A percentile compares a stretch with the other conserved stretches of the same genome.
phyloP scores from a whole-genome alignment of 1,140 invertebrate genomes.

The Pogonomyrmex californicus region DNA sequence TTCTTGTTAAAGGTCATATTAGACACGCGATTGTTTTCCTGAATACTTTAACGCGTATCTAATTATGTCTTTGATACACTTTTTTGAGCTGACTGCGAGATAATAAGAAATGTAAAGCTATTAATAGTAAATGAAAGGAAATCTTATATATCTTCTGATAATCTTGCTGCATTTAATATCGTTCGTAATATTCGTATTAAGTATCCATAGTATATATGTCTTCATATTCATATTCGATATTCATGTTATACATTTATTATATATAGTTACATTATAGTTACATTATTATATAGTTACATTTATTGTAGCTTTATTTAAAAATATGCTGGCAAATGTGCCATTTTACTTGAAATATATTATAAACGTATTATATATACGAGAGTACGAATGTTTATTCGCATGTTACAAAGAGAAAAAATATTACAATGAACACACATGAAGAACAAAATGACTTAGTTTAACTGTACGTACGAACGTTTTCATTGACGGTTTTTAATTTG shows the following conservation, averaged over 20 bases:
- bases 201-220: no score
- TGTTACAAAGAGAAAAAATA: constrained; percentile 23
- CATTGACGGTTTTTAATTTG: constrained; percentile 42
- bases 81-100: not conserved
- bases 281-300: not conserved
- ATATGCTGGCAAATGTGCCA: not conserved
- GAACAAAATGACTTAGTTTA: constrained; percentile 12
- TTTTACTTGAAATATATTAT: not conserved
- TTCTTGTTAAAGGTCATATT: constrained; percentile 13
- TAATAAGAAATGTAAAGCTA: not conserved
- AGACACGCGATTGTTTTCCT: constrained; percentile 11
- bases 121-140: not conserved
- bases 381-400: not conserved
- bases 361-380: not conserved
- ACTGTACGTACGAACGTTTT: constrained; percentile 32
- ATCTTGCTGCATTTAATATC: not conserved
- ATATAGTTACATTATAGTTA: no score
- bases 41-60: not conserved
- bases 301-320: not conserved
- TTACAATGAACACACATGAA: not conserved
- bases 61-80: constrained; percentile 14
- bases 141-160: not conserved
- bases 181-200: no score
- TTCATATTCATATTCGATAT: no score
- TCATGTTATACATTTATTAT: no score